A percentile compares a stretch with the other conserved stretches of the same genome.
These are phyloP conservation scores for Subanguina moxae DNA, from an alignment of 1,140 invertebrate species.

Conservation along the genomic window DNA sequence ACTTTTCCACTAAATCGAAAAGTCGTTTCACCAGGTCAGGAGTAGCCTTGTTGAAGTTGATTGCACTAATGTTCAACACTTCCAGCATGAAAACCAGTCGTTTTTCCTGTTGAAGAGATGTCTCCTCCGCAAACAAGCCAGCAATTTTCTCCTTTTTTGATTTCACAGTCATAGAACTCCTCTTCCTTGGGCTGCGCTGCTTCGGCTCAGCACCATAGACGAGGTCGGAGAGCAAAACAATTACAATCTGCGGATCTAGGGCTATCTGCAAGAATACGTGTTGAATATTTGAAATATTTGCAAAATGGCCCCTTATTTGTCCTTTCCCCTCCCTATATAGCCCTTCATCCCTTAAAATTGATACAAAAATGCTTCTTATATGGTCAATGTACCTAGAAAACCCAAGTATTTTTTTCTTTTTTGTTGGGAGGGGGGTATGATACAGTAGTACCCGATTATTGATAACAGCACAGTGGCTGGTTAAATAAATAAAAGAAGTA, in stretches of 20 bases:
- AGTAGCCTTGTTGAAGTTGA: slow-evolving; percentile 2
- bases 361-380: no score
- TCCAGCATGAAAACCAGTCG: slow-evolving; percentile 29
- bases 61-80: slow-evolving; percentile 7
- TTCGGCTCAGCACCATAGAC: neutral
- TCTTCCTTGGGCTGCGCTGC: neutral
- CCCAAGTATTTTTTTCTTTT: no score
- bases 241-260: slow-evolving; percentile 3
- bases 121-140: slow-evolving; percentile 14
- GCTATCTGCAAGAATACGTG: slow-evolving; percentile 11
- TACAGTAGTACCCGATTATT: no score
- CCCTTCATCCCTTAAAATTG: no score
- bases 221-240: slow-evolving; percentile 16
- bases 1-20: slow-evolving; percentile 30
- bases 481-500: no score
- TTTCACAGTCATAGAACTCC: neutral
- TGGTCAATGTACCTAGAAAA: no score
- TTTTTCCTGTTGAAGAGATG: slow-evolving; percentile 16
- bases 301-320: no score
- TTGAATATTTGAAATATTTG: neutral
- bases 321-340: no score
- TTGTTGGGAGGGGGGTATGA: no score
- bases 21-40: slow-evolving; percentile 13
- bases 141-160: neutral
- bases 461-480: no score